Conservation (phyloP, 2,797 vertebrate species). For the Tragelaphus eurycerus region DNA sequence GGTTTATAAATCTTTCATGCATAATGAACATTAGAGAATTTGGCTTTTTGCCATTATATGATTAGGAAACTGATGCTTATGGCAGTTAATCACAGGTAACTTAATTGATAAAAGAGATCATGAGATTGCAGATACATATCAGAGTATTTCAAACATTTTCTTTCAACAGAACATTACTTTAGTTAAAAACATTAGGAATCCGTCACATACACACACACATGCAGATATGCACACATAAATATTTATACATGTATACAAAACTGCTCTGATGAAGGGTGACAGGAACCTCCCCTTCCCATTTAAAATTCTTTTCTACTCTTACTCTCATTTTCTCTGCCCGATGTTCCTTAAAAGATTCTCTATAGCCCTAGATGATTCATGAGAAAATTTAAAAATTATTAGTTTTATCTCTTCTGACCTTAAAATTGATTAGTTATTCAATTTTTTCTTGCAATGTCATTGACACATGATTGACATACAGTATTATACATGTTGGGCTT, state of each 20-base stretch:
- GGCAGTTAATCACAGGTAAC: neutral
- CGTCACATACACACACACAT: too few species aligned
- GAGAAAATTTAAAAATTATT: neutral
- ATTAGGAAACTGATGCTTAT: neutral
- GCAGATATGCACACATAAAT: accelerated
- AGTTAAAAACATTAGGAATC: neutral
- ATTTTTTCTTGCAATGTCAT: neutral
- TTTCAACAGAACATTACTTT: neutral
- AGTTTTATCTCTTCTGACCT: neutral
- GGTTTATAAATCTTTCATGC: neutral
- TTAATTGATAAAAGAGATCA: neutral
- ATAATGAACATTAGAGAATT: neutral
- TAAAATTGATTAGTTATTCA: neutral
- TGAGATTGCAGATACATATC: neutral
- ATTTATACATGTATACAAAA: neutral
- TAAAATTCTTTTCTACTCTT: neutral
- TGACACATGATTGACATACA: neutral
- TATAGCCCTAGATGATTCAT: neutral
- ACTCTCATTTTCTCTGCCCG: neutral
- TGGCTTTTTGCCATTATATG: neutral
- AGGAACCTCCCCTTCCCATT: accelerated
- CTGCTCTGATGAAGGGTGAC: neutral
- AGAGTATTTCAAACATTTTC: neutral
- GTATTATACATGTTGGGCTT: neutral
- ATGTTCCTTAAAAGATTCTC: neutral